Base-by-base conservation (phyloP, 1,140 invertebrate species). In the Drosophila yakuba region DNA sequence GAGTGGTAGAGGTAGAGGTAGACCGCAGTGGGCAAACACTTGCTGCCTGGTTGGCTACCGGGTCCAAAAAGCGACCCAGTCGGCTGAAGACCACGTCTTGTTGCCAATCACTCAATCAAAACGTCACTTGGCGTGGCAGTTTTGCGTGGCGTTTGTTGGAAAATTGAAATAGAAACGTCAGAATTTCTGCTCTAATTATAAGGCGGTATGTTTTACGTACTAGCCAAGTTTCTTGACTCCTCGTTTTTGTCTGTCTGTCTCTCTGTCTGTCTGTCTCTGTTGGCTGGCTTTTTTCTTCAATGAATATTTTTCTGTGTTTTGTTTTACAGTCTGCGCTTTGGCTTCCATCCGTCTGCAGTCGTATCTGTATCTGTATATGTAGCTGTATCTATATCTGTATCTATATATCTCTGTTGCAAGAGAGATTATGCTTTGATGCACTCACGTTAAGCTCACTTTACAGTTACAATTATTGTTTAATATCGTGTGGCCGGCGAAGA, bases 161-260 rank as follows among this genome's bases (percentile, higher is more conserved):
- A 86, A 89, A 90, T 86, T 91, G 90, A 91, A 91, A 91, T 91
- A 90, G 90, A 91, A 91, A 91, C 90, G 90, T 91, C 89, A 91
- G 90, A 91, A 91, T 91, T 91, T 91, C 84, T 91, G 90, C 90
- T 91, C 90, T 91, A 91, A 91, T 91, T 91, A 91, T 91, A 91
- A 90, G 85, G 90, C 82, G 90, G 90, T 90, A 91, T 91, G 74
- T 88, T 89, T 86, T 83, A 80, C 79, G 72, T 86, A 79, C 76
- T 83, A 74, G 50, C 78, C 56, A 74, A 89, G 83, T 86, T 86
- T 86, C 83, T 86, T 86, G 83, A 86, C 83, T 86, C 80, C 72
- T 76, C 73, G 48, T 28, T 35, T 73, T 60, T 51, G 59, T 58
- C 47, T 45, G 15, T 20, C 2, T 20, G 28, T 38, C 47, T 43